Percentiles rank a stretch among this genome's conserved stretches.
phyloP scores from a whole-genome alignment of 2,888 invertebrate species.

The Liodrosophila aerea region DNA sequence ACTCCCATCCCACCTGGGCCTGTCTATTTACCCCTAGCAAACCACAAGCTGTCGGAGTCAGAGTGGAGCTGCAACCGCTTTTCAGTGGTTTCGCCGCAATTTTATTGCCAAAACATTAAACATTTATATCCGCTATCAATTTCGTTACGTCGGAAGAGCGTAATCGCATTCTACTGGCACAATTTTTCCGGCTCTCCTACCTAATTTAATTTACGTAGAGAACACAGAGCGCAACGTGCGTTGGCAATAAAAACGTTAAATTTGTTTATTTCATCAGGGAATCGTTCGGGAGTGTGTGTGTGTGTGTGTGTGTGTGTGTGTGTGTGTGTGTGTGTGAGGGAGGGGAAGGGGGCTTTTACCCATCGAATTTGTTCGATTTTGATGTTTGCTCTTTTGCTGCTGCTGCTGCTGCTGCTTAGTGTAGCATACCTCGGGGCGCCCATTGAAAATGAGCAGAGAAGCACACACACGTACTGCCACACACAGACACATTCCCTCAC shows the following conservation, averaged over 20 bases:
- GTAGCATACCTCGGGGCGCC: constrained; percentile 53
- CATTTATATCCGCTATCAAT: constrained; percentile 77
- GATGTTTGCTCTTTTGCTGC: constrained; percentile 29
- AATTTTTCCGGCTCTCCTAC: constrained; percentile 64
- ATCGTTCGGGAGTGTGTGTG: not conserved
- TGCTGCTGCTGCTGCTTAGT: constrained; percentile 43
- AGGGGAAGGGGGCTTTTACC: not conserved
- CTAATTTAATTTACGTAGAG: constrained; percentile 75
- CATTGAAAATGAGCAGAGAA: constrained; percentile 31
- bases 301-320: not conserved
- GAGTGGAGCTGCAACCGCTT: too few species aligned
- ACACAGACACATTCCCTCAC: constrained; percentile 6
- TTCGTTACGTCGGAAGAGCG: constrained; percentile 61
- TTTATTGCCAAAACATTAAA: constrained; percentile 78
- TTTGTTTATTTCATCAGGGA: constrained; percentile 69
- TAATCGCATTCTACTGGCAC: constrained; percentile 65
- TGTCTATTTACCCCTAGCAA: not conserved
- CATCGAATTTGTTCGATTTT: constrained; percentile 58
- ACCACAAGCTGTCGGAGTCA: not conserved
- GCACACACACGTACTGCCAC: constrained; percentile 22
- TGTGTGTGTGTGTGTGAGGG: not conserved
- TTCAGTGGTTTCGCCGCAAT: constrained; percentile 53
- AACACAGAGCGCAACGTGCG: constrained; percentile 64
- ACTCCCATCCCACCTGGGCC: not conserved
- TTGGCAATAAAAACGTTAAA: constrained; percentile 75